phyloP scores from a whole-genome alignment of 2,113 vertebrate genomes.

The Salvelinus namaycush region DNA sequence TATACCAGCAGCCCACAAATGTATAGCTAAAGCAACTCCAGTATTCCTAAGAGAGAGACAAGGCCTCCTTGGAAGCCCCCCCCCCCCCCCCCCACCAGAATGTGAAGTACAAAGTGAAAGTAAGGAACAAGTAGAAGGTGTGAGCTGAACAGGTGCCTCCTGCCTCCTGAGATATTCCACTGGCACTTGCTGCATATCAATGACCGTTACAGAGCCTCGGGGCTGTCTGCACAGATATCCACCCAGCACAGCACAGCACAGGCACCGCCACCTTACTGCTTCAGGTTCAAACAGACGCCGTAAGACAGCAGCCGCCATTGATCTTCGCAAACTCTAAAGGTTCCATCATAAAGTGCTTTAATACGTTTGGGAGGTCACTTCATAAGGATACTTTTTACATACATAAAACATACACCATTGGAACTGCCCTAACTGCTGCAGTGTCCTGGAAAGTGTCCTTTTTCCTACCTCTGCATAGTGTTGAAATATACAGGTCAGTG shows the following conservation, averaged over 20 bases:
- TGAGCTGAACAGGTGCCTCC: slow-evolving; percentile 5
- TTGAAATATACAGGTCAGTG: slow-evolving; percentile 4
- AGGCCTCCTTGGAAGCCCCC: not conserved
- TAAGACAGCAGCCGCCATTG: not conserved
- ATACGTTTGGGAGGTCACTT: not conserved
- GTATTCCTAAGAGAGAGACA: not conserved
- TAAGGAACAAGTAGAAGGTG: not conserved
- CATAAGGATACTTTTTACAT: not conserved
- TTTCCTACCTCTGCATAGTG: not conserved
- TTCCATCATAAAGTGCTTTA: not conserved
- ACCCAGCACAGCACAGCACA: not conserved
- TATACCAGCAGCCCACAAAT: not conserved
- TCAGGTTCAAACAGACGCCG: not conserved
- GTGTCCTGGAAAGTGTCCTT: not conserved
- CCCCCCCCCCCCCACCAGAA: not conserved
- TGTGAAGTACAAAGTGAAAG: not conserved
- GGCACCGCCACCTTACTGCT: slow-evolving; percentile 7
- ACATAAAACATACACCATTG: not conserved
- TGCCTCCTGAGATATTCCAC: slow-evolving; percentile 7
- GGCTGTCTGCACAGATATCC: slow-evolving; percentile 1
- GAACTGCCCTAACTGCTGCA: not conserved
- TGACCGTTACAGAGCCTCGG: slow-evolving; percentile 1
- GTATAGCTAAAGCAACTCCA: not conserved
- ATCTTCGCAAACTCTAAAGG: not conserved
- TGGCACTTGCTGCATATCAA: slow-evolving; percentile 12